Evolutionary conservation across 1,140 invertebrate genomes (phyloP), one percentile per base, ranked within the genome.

Genomic region (Aricia agestis): DNA sequence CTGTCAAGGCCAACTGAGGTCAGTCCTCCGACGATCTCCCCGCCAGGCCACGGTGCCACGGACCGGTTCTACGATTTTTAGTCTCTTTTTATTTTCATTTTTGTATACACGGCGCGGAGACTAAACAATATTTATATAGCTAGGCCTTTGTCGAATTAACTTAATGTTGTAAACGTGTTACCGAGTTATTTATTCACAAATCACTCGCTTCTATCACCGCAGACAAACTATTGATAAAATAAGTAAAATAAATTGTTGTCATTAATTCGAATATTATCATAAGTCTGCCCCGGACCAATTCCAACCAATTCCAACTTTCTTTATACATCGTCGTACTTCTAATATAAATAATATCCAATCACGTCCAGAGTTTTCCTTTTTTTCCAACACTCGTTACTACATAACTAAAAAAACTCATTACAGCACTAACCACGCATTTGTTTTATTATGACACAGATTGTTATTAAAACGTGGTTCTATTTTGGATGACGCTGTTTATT

Each of bases 41-140:
- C 82, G 87, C 87, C 85, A 83, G 82, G 87, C 87, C 85, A 83
- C 87, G 83, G 80, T 87, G 81, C 85, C 82, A 79, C 82, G 61
- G 86, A 91, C 89, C 89, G 89, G 89, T 91, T 91, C 86, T 86
- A 91, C 86, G 87, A 91, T 91, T 89, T 91, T 91, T 87, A 89
- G 83, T 85, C 83, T 89, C 84, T 91, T 91, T 90, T 89, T 90
- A 90, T 89, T 90, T 91, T 91, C 89, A 89, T 91, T 91, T 90
- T 91, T 90, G 87, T 91, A 89, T 90, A 90, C 89, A 91, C 87
- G 84, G 85, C 84, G 82, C 87, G 85, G 83, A 90, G 87, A 89
- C 87, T 91, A 90, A 91, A 91, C 87, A 91, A 85, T 91, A 87
- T 91, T 91, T 91, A 89, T 89, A 89, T 81, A 80, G 72, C 83